A percentile compares a stretch with the other conserved stretches of the same genome.
Evolutionary conservation across 2,888 invertebrate species (phyloP).

Genomic region (Watsonalla cultraria): DNA sequence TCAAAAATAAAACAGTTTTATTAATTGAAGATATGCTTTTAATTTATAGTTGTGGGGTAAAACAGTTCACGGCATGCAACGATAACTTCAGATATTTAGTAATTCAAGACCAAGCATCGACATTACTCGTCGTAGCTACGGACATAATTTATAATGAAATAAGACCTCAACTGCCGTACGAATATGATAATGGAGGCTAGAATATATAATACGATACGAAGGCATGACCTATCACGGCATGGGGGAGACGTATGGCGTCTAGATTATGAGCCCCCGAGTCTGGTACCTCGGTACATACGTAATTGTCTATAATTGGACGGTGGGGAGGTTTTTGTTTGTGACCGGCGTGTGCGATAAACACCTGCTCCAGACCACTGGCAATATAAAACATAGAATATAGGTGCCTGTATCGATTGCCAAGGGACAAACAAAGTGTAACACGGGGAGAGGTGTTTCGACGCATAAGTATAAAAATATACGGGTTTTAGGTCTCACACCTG

Average conservation of each 20-base stretch:
- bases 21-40: no score
- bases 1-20: no score
- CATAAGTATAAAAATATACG: not conserved
- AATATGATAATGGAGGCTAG: no score
- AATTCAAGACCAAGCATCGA: no score
- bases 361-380: slow-evolving; percentile 10
- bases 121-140: no score
- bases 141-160: no score
- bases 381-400: slow-evolving; percentile 14
- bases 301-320: slow-evolving; percentile 20
- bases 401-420: not conserved
- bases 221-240: no score
- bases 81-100: no score
- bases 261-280: slow-evolving; percentile 9
- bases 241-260: slow-evolving; percentile 3
- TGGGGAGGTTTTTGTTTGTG: slow-evolving; percentile 21
- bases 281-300: slow-evolving; percentile 9
- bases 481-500: not conserved
- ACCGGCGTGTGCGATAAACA: slow-evolving; percentile 5
- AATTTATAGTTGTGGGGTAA: no score
- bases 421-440: not conserved
- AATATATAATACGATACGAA: no score
- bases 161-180: no score
- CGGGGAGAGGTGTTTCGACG: not conserved
- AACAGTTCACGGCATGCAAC: no score